A percentile compares a stretch with the other conserved stretches of the same genome.
Conservation (phyloP, 2,113 vertebrate genomes). For the Aphyosemion australe region DNA sequence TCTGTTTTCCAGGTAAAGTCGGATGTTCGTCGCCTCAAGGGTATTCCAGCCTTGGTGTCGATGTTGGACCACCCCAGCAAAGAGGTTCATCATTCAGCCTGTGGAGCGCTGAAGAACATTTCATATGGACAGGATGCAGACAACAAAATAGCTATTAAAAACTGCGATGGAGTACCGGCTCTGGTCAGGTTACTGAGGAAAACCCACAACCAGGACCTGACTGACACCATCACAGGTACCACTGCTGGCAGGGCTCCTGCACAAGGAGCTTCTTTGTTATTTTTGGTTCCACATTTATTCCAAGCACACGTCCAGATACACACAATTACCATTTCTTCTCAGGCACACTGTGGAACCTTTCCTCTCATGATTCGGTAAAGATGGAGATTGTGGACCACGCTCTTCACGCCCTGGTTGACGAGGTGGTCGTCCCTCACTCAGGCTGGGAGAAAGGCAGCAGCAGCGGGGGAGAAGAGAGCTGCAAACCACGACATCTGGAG, state of each 20-base stretch:
- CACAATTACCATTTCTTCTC: not conserved
- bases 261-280: not conserved
- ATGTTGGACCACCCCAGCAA: constrained; percentile 93
- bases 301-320: not conserved
- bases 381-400: constrained; percentile 99
- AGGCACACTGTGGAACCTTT: constrained; percentile 98
- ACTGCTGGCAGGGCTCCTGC: not conserved
- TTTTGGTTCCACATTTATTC: not conserved
- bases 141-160: constrained; percentile 98
- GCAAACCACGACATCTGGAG: constrained; percentile 92
- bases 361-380: constrained; percentile 95
- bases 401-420: constrained; percentile 88
- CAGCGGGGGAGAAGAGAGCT: constrained; percentile 82
- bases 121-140: constrained; percentile 93
- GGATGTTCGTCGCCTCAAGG: constrained; percentile 92
- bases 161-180: constrained; percentile 93
- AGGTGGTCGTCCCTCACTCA: constrained; percentile 91
- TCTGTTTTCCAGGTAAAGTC: constrained; percentile 85
- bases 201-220: constrained; percentile 90
- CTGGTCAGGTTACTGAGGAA: constrained; percentile 90
- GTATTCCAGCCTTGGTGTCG: constrained; percentile 92
- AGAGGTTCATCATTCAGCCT: constrained; percentile 92
- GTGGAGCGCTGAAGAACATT: constrained; percentile 96
- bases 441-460: constrained; percentile 87
- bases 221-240: constrained; percentile 95